A percentile compares a stretch with the other conserved stretches of the same genome.
Evolutionary conservation across 1,140 invertebrate species (phyloP).

Genomic region (Mercenaria mercenaria): DNA sequence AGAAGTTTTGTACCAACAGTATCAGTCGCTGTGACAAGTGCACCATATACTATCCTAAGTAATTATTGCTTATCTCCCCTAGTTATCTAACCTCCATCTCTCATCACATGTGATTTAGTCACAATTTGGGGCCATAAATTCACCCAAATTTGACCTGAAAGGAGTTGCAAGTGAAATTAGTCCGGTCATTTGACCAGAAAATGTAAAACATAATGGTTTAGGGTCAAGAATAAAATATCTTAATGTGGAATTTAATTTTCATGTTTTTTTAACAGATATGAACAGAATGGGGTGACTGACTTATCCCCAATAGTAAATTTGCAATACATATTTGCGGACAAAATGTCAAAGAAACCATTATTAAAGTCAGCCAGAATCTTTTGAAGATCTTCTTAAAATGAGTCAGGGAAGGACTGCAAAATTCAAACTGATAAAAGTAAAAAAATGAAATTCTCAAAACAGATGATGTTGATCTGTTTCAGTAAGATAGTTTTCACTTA

Average conservation of each 20-base stretch:
- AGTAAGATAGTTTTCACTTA: too few species aligned
- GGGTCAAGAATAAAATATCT: slow-evolving; percentile 21
- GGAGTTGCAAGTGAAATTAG: slow-evolving; percentile 24
- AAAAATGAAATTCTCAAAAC: too few species aligned
- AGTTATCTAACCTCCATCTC: neutral
- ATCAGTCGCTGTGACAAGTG: neutral
- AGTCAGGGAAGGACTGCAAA: too few species aligned
- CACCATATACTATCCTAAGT: neutral
- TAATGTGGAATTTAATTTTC: neutral
- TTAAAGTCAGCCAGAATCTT: too few species aligned
- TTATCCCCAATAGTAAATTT: neutral
- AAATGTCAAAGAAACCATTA: too few species aligned
- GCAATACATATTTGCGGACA: too few species aligned
- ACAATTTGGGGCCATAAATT: neutral
- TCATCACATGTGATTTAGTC: slow-evolving; percentile 29
- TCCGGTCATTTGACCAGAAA: slow-evolving; percentile 3
- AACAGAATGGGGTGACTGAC: neutral
- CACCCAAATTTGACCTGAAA: slow-evolving; percentile 30
- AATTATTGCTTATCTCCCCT: slow-evolving; percentile 11
- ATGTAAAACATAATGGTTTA: slow-evolving; percentile 13
- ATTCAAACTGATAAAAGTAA: too few species aligned
- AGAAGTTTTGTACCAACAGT: neutral
- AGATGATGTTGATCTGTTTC: too few species aligned
- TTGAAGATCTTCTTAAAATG: too few species aligned
- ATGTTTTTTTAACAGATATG: neutral